Conservation (phyloP, 2,113 vertebrate genomes). For the Leptocoma aspasia region DNA sequence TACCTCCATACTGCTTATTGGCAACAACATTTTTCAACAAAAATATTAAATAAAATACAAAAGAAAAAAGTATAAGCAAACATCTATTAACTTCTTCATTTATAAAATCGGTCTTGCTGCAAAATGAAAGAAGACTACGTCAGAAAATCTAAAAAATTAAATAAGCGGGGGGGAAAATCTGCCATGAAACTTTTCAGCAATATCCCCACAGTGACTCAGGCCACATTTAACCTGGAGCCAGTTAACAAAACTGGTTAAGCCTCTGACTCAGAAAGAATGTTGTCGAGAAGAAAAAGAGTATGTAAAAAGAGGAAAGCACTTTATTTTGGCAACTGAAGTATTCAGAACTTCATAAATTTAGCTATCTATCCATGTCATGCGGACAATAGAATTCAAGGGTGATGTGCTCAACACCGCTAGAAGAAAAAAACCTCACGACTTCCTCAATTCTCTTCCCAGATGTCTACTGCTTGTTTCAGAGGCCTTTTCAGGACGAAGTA, state of each 20-base stretch:
- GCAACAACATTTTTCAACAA: conserved; percentile 47
- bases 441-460: not conserved
- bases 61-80: conserved; percentile 37
- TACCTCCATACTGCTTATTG: conserved; percentile 37
- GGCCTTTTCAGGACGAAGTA: conserved; percentile 26
- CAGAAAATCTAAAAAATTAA: conserved; percentile 39
- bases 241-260: not conserved
- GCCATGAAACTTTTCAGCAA: conserved; percentile 60
- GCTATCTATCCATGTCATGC: conserved; percentile 34
- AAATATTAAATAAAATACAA: conserved; percentile 56
- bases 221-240: conserved; percentile 6
- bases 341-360: conserved; percentile 20
- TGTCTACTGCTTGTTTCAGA: not conserved
- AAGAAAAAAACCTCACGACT: not conserved
- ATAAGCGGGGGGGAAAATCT: not conserved
- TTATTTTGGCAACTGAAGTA: not conserved
- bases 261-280: not conserved
- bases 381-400: conserved; percentile 11
- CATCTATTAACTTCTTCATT: conserved; percentile 59
- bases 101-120: conserved; percentile 49
- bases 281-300: not conserved
- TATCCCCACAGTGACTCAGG: conserved; percentile 27
- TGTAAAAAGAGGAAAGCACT: not conserved
- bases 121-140: not conserved
- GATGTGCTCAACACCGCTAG: not conserved